Evolutionary conservation across 2,888 invertebrate species (phyloP).

Genomic region (Zootermopsis nevadensis): DNA sequence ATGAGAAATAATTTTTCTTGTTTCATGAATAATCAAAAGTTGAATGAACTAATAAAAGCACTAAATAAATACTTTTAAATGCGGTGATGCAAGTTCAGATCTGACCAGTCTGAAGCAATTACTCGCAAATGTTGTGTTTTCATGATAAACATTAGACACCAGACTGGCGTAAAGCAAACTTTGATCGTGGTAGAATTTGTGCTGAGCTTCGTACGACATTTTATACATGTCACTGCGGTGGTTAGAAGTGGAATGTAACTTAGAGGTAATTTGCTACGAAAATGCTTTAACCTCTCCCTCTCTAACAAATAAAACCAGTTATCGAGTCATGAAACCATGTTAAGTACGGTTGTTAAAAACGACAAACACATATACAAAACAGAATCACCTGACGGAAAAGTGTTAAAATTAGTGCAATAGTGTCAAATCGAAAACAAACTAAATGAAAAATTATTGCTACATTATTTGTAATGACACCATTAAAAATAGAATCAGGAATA

Average conservation of each 20-base stretch:
- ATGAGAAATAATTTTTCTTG: background rate
- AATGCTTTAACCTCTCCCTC: no score
- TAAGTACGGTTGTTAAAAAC: background rate
- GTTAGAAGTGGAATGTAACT: no score
- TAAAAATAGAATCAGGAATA: background rate
- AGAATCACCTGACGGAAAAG: background rate
- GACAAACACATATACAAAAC: background rate
- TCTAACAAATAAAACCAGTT: background rate
- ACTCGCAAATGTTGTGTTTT: no score
- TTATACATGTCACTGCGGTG: background rate
- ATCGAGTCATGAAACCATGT: background rate
- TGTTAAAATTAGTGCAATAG: background rate
- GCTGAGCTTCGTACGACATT: background rate
- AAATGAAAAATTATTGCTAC: background rate
- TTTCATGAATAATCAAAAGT: no score
- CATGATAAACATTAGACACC: no score
- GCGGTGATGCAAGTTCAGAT: no score
- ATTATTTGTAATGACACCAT: conserved; percentile 13
- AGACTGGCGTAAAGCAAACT: background rate
- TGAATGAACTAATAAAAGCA: background rate
- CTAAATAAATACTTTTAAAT: background rate
- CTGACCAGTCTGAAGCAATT: no score
- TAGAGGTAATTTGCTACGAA: no score
- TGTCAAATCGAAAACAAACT: background rate
- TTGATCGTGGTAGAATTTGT: background rate